Conservation (phyloP, 2,113 vertebrate genomes). For the Agapornis roseicollis region DNA sequence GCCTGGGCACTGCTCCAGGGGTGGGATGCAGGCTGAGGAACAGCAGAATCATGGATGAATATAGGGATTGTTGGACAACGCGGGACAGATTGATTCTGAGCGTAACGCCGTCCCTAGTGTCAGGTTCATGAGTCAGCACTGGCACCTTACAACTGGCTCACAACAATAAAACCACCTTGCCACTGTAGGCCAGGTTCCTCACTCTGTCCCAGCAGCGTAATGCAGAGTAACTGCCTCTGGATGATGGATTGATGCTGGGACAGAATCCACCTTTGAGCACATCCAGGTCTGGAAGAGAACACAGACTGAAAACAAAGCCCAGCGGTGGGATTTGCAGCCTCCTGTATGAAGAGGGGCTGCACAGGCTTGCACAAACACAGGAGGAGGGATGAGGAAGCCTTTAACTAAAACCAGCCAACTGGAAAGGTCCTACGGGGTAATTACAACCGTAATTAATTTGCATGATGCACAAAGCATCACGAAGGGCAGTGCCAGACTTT, state of each 20-base stretch:
- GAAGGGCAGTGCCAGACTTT: slow-evolving; percentile 1
- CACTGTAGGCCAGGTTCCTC: background rate
- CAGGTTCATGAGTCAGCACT: slow-evolving; percentile 58
- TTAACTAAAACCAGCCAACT: slow-evolving; percentile 6
- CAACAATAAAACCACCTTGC: slow-evolving; percentile 14
- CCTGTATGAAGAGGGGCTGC: background rate
- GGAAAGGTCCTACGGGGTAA: slow-evolving; percentile 1
- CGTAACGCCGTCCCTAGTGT: background rate
- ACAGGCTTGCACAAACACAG: background rate
- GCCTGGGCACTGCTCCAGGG: background rate
- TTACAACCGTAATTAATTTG: background rate
- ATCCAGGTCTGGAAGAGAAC: background rate
- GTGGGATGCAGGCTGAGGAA: background rate
- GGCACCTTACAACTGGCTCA: background rate
- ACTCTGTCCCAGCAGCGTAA: background rate
- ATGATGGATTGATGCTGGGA: background rate
- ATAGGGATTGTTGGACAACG: background rate
- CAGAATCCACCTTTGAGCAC: background rate
- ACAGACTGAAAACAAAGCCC: slow-evolving; percentile 32
- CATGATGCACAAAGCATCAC: background rate
- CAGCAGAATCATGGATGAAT: background rate
- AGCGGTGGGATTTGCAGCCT: background rate
- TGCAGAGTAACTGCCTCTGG: background rate
- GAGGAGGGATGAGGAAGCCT: background rate
- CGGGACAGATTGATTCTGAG: background rate